Evolutionary conservation across 2,797 vertebrate genomes (phyloP).

Genomic region (Labeo calbasu): DNA sequence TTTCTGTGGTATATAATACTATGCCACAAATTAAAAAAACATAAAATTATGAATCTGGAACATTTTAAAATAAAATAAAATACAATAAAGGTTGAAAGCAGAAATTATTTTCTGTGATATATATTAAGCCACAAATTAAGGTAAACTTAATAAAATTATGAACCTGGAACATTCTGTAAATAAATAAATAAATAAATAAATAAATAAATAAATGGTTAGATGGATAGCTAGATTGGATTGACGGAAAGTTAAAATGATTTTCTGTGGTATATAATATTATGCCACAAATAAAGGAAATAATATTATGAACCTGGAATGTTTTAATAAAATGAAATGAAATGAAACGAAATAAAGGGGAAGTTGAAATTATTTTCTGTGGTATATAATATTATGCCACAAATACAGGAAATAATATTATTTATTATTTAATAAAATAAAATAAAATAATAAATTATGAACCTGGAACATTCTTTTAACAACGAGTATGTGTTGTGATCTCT

Average conservation of each 20-base stretch:
- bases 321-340: too few relatives aligned
- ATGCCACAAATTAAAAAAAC: not conserved
- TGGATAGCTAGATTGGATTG: too few relatives aligned
- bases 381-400: too few relatives aligned
- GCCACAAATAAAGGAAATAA: not conserved
- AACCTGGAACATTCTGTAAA: not conserved
- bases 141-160: not conserved
- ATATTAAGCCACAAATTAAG: not conserved
- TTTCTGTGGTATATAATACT: not conserved
- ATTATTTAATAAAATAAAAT: not conserved
- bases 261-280: not conserved
- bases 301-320: too few relatives aligned
- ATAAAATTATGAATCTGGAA: too few relatives aligned
- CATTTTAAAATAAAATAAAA: too few relatives aligned
- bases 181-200: not conserved
- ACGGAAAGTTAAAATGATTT: not conserved
- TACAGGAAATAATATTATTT: too few relatives aligned
- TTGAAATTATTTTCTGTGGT: too few relatives aligned
- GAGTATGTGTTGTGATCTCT: not conserved
- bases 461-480: not conserved
- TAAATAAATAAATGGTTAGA: not conserved
- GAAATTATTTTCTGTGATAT: too few relatives aligned
- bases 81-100: too few relatives aligned
- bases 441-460: not conserved
- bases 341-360: too few relatives aligned